Base-by-base conservation (phyloP, 2,797 vertebrate species). In the Esox lucius region DNA sequence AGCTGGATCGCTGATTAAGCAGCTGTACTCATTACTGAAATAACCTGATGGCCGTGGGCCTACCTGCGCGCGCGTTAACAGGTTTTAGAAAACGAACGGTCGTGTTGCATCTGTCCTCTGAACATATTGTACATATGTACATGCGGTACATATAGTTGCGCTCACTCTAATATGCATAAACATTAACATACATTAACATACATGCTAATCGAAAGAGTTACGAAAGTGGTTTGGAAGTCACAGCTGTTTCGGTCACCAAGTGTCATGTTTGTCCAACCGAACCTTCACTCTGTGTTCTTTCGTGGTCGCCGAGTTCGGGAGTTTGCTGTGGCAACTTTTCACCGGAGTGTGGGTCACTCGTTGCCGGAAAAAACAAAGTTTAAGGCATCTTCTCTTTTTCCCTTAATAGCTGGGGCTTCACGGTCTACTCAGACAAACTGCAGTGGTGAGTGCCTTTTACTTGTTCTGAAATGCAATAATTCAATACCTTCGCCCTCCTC, bases 331-430 rank as follows among this genome's bases (percentile, higher is more conserved):
- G 17, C 1, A 12, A 51, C 56, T 46, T 75, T 70, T 4, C 6
- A 15, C 19, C 24, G 17, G 8, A 65, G 15, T 48, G 16, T 49
- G 22, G 61, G 61, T 70, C 68, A 46, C 39, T 26, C 26, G 31
- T 75, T 75, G 75, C 64, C 74, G 11, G 31, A 70, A 22, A 8
- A 16, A n/a, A 17, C 24, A 12, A 71, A 11, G 11, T 72, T 70
- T 74, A 24, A 46, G 8, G 74, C 31, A 12, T 78, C 79, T 26
- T 79, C 19, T 78, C 56, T 68, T 68, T 70, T 80, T 56, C 77
- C 74, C 71, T 77, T 75, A 83, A 75, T 92, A 99, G 98, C 87
- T 98, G 96, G 95, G 97, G 97, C 74, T 93, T 99, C 87, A 98
- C 96, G 0, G 78, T 96, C 48, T 95, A 90, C 91, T 93, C 93